These are phyloP conservation scores for Lipophrys pholis DNA, from an alignment of 2,113 vertebrate species.

Conservation along the genomic window DNA sequence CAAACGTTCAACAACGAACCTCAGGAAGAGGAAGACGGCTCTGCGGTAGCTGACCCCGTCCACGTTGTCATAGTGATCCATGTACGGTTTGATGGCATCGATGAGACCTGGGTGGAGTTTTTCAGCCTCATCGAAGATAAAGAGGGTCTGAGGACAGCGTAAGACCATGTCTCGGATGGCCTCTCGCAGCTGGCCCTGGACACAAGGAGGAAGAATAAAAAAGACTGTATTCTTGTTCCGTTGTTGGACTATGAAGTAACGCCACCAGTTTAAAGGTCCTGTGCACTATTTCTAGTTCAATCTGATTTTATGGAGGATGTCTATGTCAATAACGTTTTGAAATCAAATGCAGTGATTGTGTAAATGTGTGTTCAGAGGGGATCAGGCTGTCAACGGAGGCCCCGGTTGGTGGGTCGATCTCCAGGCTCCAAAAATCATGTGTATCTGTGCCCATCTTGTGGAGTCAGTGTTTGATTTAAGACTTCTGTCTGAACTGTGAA, in stretches of 20 bases:
- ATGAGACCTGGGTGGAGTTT: conserved; percentile 91
- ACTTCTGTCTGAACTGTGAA: not conserved
- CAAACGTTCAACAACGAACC: conserved; percentile 78
- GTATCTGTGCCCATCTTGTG: not conserved
- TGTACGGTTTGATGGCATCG: conserved; percentile 87
- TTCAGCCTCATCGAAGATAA: conserved; percentile 96
- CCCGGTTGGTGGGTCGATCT: not conserved
- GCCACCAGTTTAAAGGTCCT: conserved; percentile 6
- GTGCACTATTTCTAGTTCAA: not conserved
- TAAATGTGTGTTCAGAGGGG: not conserved
- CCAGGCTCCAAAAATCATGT: conserved; percentile 42
- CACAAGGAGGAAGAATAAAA: not conserved
- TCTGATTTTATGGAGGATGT: conserved; percentile 26
- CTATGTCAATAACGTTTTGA: conserved; percentile 41
- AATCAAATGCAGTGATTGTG: conserved; percentile 36
- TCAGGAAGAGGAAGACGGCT: conserved; percentile 94
- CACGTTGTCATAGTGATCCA: conserved; percentile 80
- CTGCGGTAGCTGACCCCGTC: conserved; percentile 75
- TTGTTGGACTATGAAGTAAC: no score
- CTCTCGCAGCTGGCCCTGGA: conserved; percentile 87
- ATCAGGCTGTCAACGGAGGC: not conserved
- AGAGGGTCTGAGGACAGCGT: conserved; percentile 88
- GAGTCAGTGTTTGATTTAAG: conserved; percentile 30
- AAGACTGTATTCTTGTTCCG: no score
- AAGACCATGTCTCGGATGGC: conserved; percentile 85